Conservation (phyloP, 1,140 invertebrate genomes). For the Magallana angulata region DNA sequence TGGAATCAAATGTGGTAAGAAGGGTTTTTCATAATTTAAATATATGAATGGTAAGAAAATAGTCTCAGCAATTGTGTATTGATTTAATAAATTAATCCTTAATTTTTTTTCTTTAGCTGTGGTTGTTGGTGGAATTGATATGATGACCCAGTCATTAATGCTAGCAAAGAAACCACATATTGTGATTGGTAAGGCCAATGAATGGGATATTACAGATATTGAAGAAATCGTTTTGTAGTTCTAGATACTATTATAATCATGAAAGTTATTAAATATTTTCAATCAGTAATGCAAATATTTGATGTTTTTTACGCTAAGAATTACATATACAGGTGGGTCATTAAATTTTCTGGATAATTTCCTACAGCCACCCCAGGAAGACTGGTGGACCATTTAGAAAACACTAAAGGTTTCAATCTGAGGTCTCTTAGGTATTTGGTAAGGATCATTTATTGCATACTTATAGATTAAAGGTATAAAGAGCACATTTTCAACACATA, state of each 20-base stretch:
- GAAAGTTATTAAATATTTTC: background rate
- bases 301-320: too few species aligned
- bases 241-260: background rate
- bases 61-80: background rate
- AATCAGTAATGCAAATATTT: too few species aligned
- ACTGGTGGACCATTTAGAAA: slow-evolving; percentile 92
- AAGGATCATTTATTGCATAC: slow-evolving; percentile 49
- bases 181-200: slow-evolving; percentile 84
- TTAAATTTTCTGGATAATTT: slow-evolving; percentile 20
- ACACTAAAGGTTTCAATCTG: slow-evolving; percentile 95
- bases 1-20: slow-evolving; percentile 94
- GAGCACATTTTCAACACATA: too few species aligned
- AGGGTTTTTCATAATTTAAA: background rate
- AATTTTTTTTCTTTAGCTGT: slow-evolving; percentile 83
- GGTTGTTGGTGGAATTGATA: slow-evolving; percentile 98
- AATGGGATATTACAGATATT: too few species aligned
- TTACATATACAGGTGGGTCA: background rate
- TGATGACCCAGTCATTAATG: slow-evolving; percentile 94
- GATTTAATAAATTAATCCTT: background rate
- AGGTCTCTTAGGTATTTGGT: slow-evolving; percentile 85
- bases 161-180: slow-evolving; percentile 97
- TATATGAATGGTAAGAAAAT: background rate
- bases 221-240: background rate
- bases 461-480: too few species aligned
- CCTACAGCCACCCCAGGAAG: slow-evolving; percentile 92